Conservation (phyloP, 2,113 vertebrate species). For the Larimichthys crocea region DNA sequence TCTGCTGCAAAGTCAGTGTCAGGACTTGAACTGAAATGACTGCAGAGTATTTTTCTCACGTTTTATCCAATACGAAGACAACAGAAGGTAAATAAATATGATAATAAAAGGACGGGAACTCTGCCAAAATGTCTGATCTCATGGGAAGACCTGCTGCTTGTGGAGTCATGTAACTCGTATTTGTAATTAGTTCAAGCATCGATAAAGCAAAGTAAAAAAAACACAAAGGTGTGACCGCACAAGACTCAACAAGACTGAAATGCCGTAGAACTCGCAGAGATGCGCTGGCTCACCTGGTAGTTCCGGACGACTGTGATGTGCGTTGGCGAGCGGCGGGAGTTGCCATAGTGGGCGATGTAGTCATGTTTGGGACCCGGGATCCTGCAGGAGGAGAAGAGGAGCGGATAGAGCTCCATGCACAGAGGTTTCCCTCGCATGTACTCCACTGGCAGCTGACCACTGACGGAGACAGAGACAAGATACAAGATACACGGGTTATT, state of each 20-base stretch:
- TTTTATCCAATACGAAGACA: neutral
- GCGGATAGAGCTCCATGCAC: constrained; percentile 87
- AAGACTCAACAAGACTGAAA: constrained; percentile 12
- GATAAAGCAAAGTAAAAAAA: neutral
- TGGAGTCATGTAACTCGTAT: neutral
- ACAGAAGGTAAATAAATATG: neutral
- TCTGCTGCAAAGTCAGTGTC: no score
- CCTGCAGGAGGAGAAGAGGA: constrained; percentile 88
- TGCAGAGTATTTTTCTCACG: neutral
- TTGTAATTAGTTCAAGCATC: neutral
- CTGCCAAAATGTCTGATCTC: neutral
- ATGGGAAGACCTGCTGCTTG: neutral
- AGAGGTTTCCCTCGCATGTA: constrained; percentile 82
- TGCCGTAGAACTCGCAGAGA: neutral
- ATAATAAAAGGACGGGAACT: neutral
- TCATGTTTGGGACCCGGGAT: constrained; percentile 88
- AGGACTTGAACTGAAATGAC: neutral
- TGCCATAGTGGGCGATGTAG: constrained; percentile 81
- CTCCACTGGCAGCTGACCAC: constrained; percentile 81
- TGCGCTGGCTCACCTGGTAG: constrained; percentile 83
- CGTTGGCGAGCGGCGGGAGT: constrained; percentile 74
- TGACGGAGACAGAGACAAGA: constrained; percentile 37
- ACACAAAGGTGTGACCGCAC: constrained; percentile 19
- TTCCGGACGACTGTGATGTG: constrained; percentile 89
- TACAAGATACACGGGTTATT: no score